Conservation (phyloP, 53 echinoderm and acorn worm genomes). For the Astropecten irregularis region DNA sequence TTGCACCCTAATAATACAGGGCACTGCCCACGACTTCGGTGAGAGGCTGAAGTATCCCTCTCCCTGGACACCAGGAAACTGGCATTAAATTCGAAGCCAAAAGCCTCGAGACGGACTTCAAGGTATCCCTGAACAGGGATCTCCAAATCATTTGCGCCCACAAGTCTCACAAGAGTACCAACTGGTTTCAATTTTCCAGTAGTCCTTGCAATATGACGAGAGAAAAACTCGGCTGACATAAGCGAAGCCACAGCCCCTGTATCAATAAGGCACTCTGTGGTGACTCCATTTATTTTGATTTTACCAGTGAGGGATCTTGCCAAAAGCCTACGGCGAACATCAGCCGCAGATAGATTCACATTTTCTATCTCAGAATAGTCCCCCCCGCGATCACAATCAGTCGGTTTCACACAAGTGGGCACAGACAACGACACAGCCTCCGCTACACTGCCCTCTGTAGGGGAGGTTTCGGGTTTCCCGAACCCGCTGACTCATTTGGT, state of each 20-base stretch:
- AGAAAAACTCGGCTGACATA: neutral
- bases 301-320: neutral
- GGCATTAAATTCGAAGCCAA: neutral
- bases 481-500: neutral
- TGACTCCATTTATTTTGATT: neutral
- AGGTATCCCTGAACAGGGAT: conserved; percentile 17
- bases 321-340: conserved; percentile 8
- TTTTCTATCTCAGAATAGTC: neutral
- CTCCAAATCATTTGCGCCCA: conserved; percentile 8
- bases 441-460: conserved; percentile 36
- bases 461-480: neutral
- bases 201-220: neutral
- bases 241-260: conserved; percentile 14
- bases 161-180: neutral
- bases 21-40: neutral
- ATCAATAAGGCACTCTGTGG: neutral
- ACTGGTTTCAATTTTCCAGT: neutral
- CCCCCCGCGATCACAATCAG: neutral
- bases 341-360: neutral
- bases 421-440: neutral
- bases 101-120: neutral
- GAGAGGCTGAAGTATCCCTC: neutral
- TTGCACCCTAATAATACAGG: conserved; percentile 50
- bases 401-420: neutral
- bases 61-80: conserved; percentile 32